Evolutionary conservation across 2,888 invertebrate genomes (phyloP).

Genomic region (Luperina nickerlii): DNA sequence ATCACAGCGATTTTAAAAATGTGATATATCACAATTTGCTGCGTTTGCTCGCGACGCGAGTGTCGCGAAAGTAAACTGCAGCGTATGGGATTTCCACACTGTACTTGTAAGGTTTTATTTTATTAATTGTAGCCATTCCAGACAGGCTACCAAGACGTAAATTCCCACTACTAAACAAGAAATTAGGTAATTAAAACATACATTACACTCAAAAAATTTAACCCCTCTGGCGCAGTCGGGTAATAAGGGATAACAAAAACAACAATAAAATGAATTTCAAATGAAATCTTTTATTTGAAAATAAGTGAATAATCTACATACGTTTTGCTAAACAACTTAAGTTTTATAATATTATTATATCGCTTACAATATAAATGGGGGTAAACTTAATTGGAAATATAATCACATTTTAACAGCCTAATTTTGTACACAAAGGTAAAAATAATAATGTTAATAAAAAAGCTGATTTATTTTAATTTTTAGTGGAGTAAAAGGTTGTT

Average conservation of each 20-base stretch:
- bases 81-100: too few relatives aligned
- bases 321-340: conserved; percentile 52
- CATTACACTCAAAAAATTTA: too few relatives aligned
- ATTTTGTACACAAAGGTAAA: conserved; percentile 66
- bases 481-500: conserved; percentile 57
- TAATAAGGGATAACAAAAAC: conserved; percentile 8
- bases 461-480: conserved; percentile 34
- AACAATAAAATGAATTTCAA: conserved; percentile 34
- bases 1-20: too few relatives aligned
- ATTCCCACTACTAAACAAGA: background rate
- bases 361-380: conserved; percentile 61
- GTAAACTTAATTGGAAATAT: conserved; percentile 58
- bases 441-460: conserved; percentile 44
- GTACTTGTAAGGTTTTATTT: too few relatives aligned
- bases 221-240: too few relatives aligned
- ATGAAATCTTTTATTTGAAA: conserved; percentile 69
- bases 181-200: too few relatives aligned
- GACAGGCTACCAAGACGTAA: too few relatives aligned
- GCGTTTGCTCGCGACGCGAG: too few relatives aligned
- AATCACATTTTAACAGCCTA: conserved; percentile 72
- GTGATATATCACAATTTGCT: too few relatives aligned
- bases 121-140: too few relatives aligned
- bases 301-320: conserved; percentile 67
- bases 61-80: too few relatives aligned
- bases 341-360: conserved; percentile 60